Evolutionary conservation across 2,797 vertebrate genomes (phyloP), one percentile per base, ranked within the genome.

Genomic region (Sandelia bainsii): DNA sequence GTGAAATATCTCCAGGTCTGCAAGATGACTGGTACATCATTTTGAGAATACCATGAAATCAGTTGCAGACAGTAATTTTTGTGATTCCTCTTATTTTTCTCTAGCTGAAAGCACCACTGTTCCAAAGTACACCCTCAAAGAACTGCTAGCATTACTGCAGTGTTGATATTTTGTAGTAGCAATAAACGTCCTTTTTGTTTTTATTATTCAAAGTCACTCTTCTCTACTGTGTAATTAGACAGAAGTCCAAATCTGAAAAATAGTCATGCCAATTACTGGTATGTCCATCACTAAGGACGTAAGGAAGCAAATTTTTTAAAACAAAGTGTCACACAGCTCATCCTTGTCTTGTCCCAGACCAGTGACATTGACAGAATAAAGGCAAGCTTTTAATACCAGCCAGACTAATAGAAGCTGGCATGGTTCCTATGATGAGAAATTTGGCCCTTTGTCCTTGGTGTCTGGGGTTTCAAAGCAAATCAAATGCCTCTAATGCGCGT

Each of bases 401-500:
- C 79, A 79, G 80, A 85, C 80, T 80, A 84, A 90, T 81, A 75
- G 61, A 79, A 81, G 75, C 68, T 80, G 87, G 78, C 84, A n/a
- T 25, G 11, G 46, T 50, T 77, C 80, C 80, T 60, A 27, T 57
- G 57, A 83, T 75, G 81, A 86, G 71, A 74, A 66, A 51, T 87
- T 39, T 80, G 77, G 58, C 72, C 58, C 66, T 80, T 78, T 80
- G 70, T 89, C 90, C 85, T 93, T 87, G 59, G 66, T 59, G 66
- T 62, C 67, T 52, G 22, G 50, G 58, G 32, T 70, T 83, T 82
- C 19, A 8, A 62, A 70, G 66, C n/a, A 68, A 83, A 88, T 84
- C 71, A 76, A 65, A 80, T 32, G n/a, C 27, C 51, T 73, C 4
- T 39, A 65, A 63, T 64, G 44, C 42, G 29, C 22, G 64, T 63